Evolutionary conservation across 2,113 vertebrate species (phyloP), one percentile per base, ranked within the genome.

Genomic region (Eleginops maclovinus): DNA sequence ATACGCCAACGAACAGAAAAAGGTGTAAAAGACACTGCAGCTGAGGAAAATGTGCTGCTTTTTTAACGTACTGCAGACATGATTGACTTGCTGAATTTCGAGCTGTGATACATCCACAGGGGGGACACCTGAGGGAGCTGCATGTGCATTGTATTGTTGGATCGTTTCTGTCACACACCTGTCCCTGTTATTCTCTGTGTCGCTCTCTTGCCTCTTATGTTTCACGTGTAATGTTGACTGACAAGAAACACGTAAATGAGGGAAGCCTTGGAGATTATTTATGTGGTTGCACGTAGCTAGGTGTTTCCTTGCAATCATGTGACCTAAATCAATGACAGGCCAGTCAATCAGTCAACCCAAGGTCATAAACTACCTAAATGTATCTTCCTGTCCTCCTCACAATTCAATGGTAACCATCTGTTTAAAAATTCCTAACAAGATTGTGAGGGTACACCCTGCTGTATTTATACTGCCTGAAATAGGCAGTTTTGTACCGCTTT

Each of bases 151-250:
- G 31, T 36, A 44, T 43, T 53, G 62, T 44, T 74, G 50, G 40
- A 61, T 80, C n/a, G 53, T 75, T 82, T 77, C 64, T n/a, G 60
- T 81, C 78, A 50, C 40, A 43, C 22, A 19, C 43, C 16, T 36
- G 31, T 36, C 31, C 31, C 31, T 36, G 31, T 36, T 36, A 36
- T 36, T 36, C 31, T 8, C 31, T 36, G 21, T 46, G 50, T 22
- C 69, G 58, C 67, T 40, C 17, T 50, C 63, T 24, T 46, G 24
- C 22, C 49, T 68, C 67, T 44, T 41, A 19, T 62, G 49, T 44
- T 51, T 84, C 19, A 49, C 58, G 19, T 16, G 17, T 70, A 59
- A 73, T 50, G 11, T 36, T 22, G 43, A 50, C 68, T 82, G 75
- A 81, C 72, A 73, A 43, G 66, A 40, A 70, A 49, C 16, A 31